A percentile compares a stretch with the other conserved stretches of the same genome.
phyloP scores from a whole-genome alignment of 2,113 vertebrate species.

The Nothoprocta perdicaria region DNA sequence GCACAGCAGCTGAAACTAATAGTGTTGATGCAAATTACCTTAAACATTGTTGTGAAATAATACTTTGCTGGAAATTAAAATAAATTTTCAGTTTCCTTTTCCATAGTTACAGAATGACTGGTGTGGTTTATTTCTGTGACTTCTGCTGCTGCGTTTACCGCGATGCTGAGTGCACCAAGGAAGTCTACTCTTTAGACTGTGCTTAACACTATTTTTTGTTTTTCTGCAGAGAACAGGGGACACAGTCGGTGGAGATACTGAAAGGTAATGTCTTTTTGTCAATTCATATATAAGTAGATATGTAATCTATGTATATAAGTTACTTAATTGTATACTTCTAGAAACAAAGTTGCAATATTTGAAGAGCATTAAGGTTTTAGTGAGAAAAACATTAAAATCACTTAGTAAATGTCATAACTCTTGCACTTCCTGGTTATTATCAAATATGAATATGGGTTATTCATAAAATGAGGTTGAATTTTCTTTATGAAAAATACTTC shows the following conservation, averaged over 20 bases:
- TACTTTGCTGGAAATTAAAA: constrained; percentile 4
- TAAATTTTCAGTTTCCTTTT: constrained; percentile 51
- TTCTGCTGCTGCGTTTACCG: not conserved
- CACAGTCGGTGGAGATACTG: constrained; percentile 77
- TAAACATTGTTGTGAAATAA: not conserved
- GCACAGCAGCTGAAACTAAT: not conserved
- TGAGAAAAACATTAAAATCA: not conserved
- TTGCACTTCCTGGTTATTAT: not conserved
- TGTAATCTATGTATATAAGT: not conserved
- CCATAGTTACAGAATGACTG: not conserved
- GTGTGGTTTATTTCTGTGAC: constrained; percentile 28
- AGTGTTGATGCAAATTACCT: not conserved
- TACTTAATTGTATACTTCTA: not conserved
- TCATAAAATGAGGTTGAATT: not conserved
- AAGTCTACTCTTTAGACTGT: not conserved
- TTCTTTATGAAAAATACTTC: not conserved
- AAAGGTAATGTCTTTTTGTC: constrained; percentile 74
- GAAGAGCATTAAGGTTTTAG: not conserved
- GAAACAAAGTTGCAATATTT: not conserved
- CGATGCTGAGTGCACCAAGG: not conserved
- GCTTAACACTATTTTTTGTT: constrained; percentile 56
- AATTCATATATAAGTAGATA: not conserved
- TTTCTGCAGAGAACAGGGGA: constrained; percentile 80
- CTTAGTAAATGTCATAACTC: not conserved
- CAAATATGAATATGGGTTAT: not conserved